phyloP scores from a whole-genome alignment of 2,797 vertebrate species.

The Corythornis leucogaster region DNA sequence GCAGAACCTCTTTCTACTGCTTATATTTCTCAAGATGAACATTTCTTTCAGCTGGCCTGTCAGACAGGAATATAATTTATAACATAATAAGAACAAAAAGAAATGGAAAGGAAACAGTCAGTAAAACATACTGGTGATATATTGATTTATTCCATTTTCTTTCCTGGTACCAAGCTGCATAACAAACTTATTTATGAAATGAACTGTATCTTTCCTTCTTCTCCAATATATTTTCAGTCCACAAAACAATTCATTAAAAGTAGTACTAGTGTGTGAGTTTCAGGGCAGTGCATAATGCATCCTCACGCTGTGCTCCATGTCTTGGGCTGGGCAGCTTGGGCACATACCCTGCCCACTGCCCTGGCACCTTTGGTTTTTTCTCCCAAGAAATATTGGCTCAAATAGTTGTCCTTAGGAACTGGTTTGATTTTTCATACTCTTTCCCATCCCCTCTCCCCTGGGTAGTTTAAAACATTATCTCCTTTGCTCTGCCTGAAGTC shows the following conservation, averaged over 20 bases:
- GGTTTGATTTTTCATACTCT: background rate
- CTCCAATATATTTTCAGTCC: background rate
- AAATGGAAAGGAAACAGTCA: background rate
- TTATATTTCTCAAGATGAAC: background rate
- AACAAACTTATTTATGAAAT: background rate
- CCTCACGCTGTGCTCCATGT: fast-evolving
- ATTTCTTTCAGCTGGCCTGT: background rate
- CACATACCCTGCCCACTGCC: background rate
- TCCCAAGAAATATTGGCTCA: background rate
- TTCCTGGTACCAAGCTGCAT: background rate
- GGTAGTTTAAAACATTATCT: background rate
- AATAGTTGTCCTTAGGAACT: background rate
- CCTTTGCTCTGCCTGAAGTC: background rate
- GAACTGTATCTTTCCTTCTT: background rate
- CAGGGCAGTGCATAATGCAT: background rate
- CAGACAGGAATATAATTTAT: background rate
- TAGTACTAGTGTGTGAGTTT: background rate
- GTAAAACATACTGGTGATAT: background rate
- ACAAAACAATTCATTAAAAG: background rate
- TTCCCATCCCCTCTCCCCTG: background rate
- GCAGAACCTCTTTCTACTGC: background rate
- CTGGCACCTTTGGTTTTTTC: background rate
- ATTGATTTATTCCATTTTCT: background rate
- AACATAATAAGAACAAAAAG: background rate
- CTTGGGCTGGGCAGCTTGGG: background rate